phyloP scores from a whole-genome alignment of 2,888 invertebrate genomes.

The Pseudococcus viburni region DNA sequence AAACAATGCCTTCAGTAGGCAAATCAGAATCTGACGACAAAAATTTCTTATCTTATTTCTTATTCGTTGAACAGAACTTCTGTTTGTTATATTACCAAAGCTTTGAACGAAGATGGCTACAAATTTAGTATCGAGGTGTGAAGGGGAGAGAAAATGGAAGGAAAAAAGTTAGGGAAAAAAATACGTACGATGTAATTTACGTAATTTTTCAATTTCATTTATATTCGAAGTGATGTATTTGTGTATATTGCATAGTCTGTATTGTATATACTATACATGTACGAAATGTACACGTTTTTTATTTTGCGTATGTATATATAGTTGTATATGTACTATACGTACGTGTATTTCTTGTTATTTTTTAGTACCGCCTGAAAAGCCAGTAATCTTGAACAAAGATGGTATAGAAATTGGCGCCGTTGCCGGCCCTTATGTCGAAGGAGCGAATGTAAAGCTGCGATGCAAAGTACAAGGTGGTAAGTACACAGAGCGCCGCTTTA shows the following conservation, averaged over 20 bases:
- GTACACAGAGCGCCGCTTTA: conserved; percentile 69
- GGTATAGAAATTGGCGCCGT: conserved; percentile 77
- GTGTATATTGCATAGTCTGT: not conserved
- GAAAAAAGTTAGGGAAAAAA: not conserved
- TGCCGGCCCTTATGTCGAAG: conserved; percentile 83
- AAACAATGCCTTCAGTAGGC: no score
- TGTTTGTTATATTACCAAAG: no score
- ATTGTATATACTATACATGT: not conserved
- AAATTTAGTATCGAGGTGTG: not conserved
- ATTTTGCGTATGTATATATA: not conserved
- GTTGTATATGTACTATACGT: no score
- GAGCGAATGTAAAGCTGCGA: conserved; percentile 79
- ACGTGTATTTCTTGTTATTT: conserved; percentile 69
- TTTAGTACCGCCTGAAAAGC: conserved; percentile 82
- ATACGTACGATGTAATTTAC: conserved; percentile 22
- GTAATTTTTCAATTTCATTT: conserved; percentile 52
- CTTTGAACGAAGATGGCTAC: no score
- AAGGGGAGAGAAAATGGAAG: not conserved
- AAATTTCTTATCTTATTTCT: no score
- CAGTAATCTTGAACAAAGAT: conserved; percentile 80
- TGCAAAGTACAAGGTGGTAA: conserved; percentile 86
- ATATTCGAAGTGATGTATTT: conserved; percentile 19
- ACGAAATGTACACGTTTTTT: conserved; percentile 13
- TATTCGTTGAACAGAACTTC: no score
- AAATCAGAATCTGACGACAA: no score